Evolutionary conservation across 1,140 invertebrate genomes (phyloP).

Genomic region (Ceratina japonica): DNA sequence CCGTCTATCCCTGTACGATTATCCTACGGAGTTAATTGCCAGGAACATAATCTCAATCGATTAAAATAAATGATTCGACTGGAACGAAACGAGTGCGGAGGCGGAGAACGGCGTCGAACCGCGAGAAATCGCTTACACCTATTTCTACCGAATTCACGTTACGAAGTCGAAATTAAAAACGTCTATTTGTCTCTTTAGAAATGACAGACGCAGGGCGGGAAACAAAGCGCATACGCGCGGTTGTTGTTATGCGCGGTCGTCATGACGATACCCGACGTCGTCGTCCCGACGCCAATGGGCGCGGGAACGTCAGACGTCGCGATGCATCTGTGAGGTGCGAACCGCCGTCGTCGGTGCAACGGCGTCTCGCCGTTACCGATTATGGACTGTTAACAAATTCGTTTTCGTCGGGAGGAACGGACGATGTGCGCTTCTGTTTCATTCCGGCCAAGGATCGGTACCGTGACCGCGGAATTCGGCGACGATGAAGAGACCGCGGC

Average conservation of each 20-base stretch:
- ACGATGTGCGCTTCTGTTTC: background rate
- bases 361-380: slow-evolving; percentile 43
- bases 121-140: too few relatives aligned
- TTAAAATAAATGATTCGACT: too few relatives aligned
- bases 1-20: too few relatives aligned
- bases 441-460: background rate
- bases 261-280: slow-evolving; percentile 41
- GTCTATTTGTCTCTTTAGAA: background rate
- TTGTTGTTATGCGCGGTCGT: slow-evolving; percentile 50
- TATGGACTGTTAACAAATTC: slow-evolving; percentile 15
- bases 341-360: slow-evolving; percentile 55
- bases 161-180: too few relatives aligned
- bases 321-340: slow-evolving; percentile 61
- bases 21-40: too few relatives aligned
- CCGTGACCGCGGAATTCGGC: background rate
- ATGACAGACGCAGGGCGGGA: background rate
- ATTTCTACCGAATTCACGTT: too few relatives aligned
- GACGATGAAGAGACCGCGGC: slow-evolving; percentile 9
- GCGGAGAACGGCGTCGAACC: too few relatives aligned
- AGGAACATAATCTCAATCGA: too few relatives aligned
- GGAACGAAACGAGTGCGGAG: too few relatives aligned
- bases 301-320: slow-evolving; percentile 65
- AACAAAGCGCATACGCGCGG: slow-evolving; percentile 36
- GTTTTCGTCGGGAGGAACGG: background rate
- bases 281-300: slow-evolving; percentile 46